Conservation (phyloP, 2,797 vertebrate species). For the Liparis tanakae region DNA sequence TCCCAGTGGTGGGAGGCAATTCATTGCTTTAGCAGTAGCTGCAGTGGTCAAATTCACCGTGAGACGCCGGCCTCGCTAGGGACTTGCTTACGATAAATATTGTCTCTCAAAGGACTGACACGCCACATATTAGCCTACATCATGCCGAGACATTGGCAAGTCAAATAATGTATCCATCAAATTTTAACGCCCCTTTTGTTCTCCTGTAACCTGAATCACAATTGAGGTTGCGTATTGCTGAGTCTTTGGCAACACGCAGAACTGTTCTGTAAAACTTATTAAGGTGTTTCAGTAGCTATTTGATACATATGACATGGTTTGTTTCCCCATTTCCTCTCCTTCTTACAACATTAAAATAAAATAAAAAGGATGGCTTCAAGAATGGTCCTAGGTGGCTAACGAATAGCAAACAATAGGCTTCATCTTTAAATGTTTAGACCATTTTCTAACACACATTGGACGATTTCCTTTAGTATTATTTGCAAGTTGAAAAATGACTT, state of each 20-base stretch:
- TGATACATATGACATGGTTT: not conserved
- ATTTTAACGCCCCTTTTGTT: conserved; percentile 39
- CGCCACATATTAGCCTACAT: conserved; percentile 39
- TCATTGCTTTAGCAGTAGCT: not conserved
- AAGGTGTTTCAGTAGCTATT: conserved; percentile 1
- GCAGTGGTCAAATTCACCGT: not conserved
- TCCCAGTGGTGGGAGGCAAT: conserved; percentile 8
- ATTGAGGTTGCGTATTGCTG: conserved; percentile 8
- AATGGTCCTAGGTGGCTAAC: not conserved
- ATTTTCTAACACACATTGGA: not conserved
- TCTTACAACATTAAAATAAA: not conserved
- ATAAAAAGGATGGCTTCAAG: not conserved
- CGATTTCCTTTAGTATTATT: not conserved
- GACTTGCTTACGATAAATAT: conserved; percentile 64
- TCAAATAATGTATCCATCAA: conserved; percentile 62
- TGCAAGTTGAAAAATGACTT: not conserved
- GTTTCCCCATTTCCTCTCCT: not conserved
- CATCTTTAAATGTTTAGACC: not conserved
- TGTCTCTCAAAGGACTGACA: conserved; percentile 54
- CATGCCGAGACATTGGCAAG: conserved; percentile 16
- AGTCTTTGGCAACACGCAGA: conserved; percentile 1
- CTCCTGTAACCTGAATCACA: conserved; percentile 47
- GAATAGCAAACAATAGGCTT: not conserved
- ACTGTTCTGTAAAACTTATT: not conserved
- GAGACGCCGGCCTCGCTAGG: conserved; percentile 18